Evolutionary conservation across 2,797 vertebrate species (phyloP), one percentile per base, ranked within the genome.

Genomic region (Lagodon rhomboides): DNA sequence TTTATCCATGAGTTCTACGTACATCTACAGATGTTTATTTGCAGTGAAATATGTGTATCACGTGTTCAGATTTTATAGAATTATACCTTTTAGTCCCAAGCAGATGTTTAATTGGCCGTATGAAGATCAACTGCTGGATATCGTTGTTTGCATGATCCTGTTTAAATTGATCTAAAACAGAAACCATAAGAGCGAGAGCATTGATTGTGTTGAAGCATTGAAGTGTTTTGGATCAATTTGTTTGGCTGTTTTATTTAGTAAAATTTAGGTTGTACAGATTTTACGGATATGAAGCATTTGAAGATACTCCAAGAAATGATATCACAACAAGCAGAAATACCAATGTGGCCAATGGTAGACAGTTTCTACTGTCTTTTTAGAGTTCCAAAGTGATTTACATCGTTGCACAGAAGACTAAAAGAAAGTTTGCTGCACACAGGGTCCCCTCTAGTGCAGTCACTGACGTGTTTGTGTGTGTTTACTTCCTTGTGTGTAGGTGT

Each of bases 401-500:
- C 43, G 18, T 22, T 30, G 9, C 12, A 18, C 23, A 54, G 22
- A 17, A 9, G 12, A 55, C 38, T 38, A 20, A 16, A 18, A 22
- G 15, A 18, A 49, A 23, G 13, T 46, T 69, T 73, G 17, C 16
- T 54, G 58, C 30, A 34, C 27, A 47, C 49, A 22, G 50, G 13
- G n/a, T 20, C 23, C 2, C 2, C 18, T 63, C 51, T 18, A 25
- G 27, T 34, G 12, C 4, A 22, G 18, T 73, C 46, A 44, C 38
- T 66, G 18, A 41, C 15, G 2, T 69, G 12, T 82, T 1, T 77
- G 22, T 47, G 17, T 46, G 53, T 50, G 27, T 73, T 3, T 82
- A 13, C 34, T 34, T 76, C 16, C 73, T 20, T 89, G 79, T 88
- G 70, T 90, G 2, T 85, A 99, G 98, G 91, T 99, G 98, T 92